Base-by-base conservation (phyloP, 23 tunicate species). In the Oikopleura albicans region DNA sequence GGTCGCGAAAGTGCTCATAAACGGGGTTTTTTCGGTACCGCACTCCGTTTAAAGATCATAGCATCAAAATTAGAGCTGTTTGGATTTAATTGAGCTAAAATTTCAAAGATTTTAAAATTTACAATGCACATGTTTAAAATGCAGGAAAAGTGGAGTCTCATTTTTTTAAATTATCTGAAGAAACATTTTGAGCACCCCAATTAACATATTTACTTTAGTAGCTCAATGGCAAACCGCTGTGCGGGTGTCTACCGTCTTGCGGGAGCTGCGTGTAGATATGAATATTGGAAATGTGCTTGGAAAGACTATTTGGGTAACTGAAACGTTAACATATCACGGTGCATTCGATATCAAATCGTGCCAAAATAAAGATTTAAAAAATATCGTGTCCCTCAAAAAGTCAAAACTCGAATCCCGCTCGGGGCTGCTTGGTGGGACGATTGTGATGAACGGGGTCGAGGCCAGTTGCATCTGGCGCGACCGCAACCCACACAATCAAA, bases 201-300 rank as follows among this genome's bases (percentile, higher is more conserved):
- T n/a, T n/a, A n/a, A n/a, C n/a, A n/a, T n/a, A n/a, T n/a, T n/a
- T n/a, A n/a, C n/a, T n/a, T n/a, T n/a, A n/a, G n/a, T n/a, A n/a
- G n/a, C n/a, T n/a, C n/a, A n/a, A n/a, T 92, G 97, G 97, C 40
- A 86, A 41, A 89, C 89, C 39, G 83, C 85, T 1, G 89, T 92
- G 38, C 40, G 90, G 83, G 84, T 83, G 40, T 71, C 84, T 22
- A 39, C 90, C 39, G 83, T 83, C 39, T 88, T 92, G 94, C 84
- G 89, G 12, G 71, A 85, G 35, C 75, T 92, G 39, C 93, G 90
- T 36, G 94, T 92, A 0, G 87, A 87, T 38, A 92, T 92, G 97
- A 90, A 88, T 75, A 92, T 92, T 86, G 86, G 97, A 56, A 92
- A 90, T 57, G 97, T 92, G 1, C 88, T 92, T 89, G 97, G 97